Conservation (phyloP, 2,888 invertebrate species). For the Caenorhabditis sp. region DNA sequence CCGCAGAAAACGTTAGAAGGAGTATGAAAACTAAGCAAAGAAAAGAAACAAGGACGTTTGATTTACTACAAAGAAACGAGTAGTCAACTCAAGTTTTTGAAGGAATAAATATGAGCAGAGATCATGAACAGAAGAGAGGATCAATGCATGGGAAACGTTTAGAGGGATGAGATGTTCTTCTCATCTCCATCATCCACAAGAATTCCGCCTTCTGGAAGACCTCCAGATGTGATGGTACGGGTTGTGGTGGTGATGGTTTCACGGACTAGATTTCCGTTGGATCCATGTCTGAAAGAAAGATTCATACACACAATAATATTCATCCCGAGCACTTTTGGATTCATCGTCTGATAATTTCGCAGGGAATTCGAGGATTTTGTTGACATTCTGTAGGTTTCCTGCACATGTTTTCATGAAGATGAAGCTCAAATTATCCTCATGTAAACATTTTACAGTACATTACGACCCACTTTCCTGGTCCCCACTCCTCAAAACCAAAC, state of each 20-base stretch:
- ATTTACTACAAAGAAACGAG: neutral
- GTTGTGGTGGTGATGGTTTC: conserved; percentile 53
- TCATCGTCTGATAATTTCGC: too few relatives aligned
- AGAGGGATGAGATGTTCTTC: conserved; percentile 57
- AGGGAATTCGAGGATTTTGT: too few relatives aligned
- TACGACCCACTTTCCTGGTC: too few relatives aligned
- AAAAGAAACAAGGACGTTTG: neutral
- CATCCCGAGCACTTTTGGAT: too few relatives aligned
- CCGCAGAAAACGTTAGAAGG: conserved; percentile 31
- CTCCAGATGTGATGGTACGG: conserved; percentile 32
- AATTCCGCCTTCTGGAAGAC: conserved; percentile 56
- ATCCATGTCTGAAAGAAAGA: conserved; percentile 43
- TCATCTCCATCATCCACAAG: conserved; percentile 65
- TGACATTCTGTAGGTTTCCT: too few relatives aligned
- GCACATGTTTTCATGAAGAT: too few relatives aligned
- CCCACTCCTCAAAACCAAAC: too few relatives aligned
- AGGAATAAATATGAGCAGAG: conserved; percentile 17
- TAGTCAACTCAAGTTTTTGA: neutral
- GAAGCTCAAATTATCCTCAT: too few relatives aligned
- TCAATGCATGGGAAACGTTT: conserved; percentile 34
- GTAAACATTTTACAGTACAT: too few relatives aligned
- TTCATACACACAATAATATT: neutral
- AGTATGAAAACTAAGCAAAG: conserved; percentile 22
- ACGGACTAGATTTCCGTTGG: conserved; percentile 51
- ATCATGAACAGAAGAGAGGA: conserved; percentile 22